Conservation (phyloP, 2,113 vertebrate species). For the Ceyx melanurus region DNA sequence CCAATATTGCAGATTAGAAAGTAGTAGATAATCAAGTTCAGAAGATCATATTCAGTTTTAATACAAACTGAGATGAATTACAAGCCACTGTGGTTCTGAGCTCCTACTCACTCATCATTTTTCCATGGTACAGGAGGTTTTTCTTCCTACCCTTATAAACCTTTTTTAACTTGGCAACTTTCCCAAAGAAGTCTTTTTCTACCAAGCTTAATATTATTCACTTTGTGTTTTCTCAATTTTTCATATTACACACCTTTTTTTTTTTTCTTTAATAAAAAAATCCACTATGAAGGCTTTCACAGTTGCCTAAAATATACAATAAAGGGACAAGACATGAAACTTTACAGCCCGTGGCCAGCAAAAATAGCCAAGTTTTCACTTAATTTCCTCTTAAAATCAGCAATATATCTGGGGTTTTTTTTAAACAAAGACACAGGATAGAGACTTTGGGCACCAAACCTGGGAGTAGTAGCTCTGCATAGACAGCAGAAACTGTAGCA, state of each 20-base stretch:
- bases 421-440: background rate
- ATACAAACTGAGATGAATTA: conserved; percentile 39
- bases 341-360: background rate
- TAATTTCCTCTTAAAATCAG: background rate
- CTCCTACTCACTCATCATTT: conserved; percentile 40
- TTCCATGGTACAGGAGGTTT: conserved; percentile 53
- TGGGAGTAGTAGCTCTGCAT: background rate
- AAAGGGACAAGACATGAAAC: background rate
- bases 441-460: background rate
- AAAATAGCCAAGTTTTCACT: background rate
- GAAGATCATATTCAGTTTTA: conserved; percentile 9
- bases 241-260: background rate
- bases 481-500: background rate
- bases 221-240: conserved; percentile 44
- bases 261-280: background rate
- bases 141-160: conserved; percentile 53
- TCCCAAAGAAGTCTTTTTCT: conserved; percentile 59
- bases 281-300: background rate
- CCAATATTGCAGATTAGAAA: background rate
- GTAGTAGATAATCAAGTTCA: conserved; percentile 20
- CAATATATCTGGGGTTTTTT: background rate
- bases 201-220: conserved; percentile 40
- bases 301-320: background rate
- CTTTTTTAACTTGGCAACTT: conserved; percentile 43
- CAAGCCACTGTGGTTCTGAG: conserved; percentile 52